Percentiles rank a stretch among this genome's conserved stretches.
These are phyloP conservation scores for Elanoides forficatus DNA, from an alignment of 2,113 vertebrate genomes.

Conservation along the genomic window DNA sequence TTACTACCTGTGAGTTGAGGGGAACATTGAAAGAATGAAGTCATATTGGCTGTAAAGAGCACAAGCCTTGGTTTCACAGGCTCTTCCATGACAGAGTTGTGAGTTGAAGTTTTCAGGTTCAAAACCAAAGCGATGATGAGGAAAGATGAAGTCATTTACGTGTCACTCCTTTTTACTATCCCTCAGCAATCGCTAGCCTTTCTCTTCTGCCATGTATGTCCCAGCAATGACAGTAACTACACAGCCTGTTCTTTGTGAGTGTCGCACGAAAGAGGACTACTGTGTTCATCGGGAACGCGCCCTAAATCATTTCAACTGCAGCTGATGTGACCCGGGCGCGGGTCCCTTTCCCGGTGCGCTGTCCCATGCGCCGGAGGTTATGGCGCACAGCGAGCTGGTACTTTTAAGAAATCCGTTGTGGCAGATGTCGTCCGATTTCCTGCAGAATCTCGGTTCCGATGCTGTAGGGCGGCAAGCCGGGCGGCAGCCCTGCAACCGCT, in stretches of 20 bases:
- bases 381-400: fast-evolving
- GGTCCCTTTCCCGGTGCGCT: fast-evolving
- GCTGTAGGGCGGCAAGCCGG: fast-evolving
- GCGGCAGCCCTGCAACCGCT: background rate
- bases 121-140: fast-evolving
- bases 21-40: too few relatives aligned
- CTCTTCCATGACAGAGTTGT: fast-evolving
- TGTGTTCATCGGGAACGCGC: fast-evolving
- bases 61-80: fast-evolving
- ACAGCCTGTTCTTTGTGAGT: too few relatives aligned
- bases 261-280: fast-evolving
- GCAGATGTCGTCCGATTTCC: fast-evolving
- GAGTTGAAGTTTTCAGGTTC: background rate
- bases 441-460: fast-evolving
- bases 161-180: fast-evolving
- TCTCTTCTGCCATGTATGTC: fast-evolving
- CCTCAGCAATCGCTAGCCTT: fast-evolving
- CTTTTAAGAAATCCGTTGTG: fast-evolving
- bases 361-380: fast-evolving
- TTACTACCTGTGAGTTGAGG: fast-evolving
- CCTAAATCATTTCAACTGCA: fast-evolving
- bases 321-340: fast-evolving
- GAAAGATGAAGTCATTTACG: fast-evolving
- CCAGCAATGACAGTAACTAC: fast-evolving
- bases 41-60: fast-evolving